Percentiles rank a stretch among this genome's conserved stretches.
phyloP scores from a whole-genome alignment of 2,113 vertebrate genomes.

The Pseudopipra pipra region DNA sequence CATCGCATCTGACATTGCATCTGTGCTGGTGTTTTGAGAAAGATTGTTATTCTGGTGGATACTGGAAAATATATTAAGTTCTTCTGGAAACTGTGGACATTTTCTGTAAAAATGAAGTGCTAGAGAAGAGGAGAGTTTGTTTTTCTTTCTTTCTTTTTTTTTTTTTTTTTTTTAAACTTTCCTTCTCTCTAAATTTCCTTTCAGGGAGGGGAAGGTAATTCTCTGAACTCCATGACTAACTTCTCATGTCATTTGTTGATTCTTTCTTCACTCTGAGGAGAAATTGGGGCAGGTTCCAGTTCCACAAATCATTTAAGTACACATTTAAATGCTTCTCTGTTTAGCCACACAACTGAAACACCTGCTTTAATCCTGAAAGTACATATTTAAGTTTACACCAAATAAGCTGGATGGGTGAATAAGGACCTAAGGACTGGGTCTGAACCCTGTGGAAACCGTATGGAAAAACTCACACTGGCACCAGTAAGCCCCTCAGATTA shows the following conservation, averaged over 20 bases:
- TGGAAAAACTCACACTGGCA: background rate
- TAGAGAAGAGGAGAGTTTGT: background rate
- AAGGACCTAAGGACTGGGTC: background rate
- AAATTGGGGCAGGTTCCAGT: background rate
- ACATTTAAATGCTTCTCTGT: background rate
- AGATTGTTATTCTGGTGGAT: background rate
- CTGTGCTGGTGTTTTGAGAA: background rate
- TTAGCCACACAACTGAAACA: background rate
- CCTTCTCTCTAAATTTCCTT: background rate
- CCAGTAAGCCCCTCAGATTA: background rate
- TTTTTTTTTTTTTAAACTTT: background rate
- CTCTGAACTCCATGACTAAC: background rate
- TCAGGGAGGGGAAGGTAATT: background rate
- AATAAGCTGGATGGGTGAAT: rapidly evolving
- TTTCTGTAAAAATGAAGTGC: conserved; percentile 22
- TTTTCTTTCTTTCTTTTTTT: background rate
- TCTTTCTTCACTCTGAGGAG: background rate
- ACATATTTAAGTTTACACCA: background rate
- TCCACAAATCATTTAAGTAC: background rate
- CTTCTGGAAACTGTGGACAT: background rate
- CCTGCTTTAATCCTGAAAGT: background rate
- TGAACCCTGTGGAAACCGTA: background rate
- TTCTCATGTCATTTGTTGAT: background rate
- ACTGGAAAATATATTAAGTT: conserved; percentile 44
- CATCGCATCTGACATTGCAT: background rate